Evolutionary conservation across 2,113 vertebrate species (phyloP).

Genomic region (Girardinichthys multiradiatus): DNA sequence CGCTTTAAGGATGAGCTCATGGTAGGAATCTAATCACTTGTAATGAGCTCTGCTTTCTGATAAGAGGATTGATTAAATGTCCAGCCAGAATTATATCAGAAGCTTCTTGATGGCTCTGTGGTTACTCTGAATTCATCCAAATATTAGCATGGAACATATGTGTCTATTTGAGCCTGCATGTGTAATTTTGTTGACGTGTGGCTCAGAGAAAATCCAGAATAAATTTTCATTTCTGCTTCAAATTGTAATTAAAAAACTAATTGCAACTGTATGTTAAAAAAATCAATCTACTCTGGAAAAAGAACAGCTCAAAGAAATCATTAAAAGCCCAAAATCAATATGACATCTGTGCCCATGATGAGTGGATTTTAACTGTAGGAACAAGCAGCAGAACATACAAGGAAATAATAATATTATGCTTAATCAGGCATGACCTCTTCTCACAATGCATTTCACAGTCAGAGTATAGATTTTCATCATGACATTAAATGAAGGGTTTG

Average conservation of each 20-base stretch:
- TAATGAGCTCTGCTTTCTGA: not conserved
- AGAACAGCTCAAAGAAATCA: too few relatives aligned
- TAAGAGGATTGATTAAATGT: too few relatives aligned
- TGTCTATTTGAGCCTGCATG: not conserved
- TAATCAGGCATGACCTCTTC: not conserved
- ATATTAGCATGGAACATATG: not conserved
- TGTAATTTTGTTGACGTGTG: not conserved
- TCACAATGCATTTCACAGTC: conserved; percentile 7
- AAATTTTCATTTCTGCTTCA: too few relatives aligned
- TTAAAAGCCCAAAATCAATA: not conserved
- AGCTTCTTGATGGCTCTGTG: not conserved
- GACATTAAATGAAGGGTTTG: not conserved
- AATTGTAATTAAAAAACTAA: not conserved
- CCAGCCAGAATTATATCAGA: not conserved
- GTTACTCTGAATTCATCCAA: not conserved
- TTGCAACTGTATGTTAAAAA: not conserved
- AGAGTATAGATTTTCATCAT: conserved; percentile 1
- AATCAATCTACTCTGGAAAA: not conserved
- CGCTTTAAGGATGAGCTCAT: not conserved
- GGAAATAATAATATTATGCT: not conserved
- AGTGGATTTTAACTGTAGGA: not conserved
- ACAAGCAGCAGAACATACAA: not conserved
- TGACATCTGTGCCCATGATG: not conserved
- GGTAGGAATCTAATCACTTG: not conserved
- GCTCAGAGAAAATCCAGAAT: too few relatives aligned